Evolutionary conservation across 2,113 vertebrate genomes (phyloP).

Genomic region (Podarcis cretensis): DNA sequence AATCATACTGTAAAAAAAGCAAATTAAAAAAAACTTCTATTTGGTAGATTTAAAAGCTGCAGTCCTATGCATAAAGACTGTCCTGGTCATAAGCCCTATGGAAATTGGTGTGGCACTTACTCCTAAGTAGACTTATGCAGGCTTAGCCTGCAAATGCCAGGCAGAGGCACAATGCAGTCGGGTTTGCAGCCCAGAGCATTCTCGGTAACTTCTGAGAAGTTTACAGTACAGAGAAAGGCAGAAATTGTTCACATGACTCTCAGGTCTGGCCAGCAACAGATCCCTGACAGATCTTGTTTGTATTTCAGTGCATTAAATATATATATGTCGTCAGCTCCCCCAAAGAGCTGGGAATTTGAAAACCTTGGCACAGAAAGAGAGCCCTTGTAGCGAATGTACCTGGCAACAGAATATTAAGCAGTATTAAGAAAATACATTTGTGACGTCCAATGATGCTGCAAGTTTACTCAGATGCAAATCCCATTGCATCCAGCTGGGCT

Average conservation of each 20-base stretch:
- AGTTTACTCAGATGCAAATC: not conserved
- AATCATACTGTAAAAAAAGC: too few relatives aligned
- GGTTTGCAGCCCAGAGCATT: not conserved
- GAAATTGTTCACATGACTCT: rapidly evolving
- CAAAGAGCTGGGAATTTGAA: not conserved
- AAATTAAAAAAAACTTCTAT: too few relatives aligned
- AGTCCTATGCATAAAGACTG: not conserved
- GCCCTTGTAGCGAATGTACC: too few relatives aligned
- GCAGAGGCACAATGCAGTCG: rapidly evolving
- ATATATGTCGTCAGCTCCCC: rapidly evolving
- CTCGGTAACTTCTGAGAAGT: rapidly evolving
- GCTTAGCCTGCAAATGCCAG: not conserved
- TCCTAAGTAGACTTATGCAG: not conserved
- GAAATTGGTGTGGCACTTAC: not conserved
- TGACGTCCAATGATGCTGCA: not conserved
- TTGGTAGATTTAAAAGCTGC: not conserved
- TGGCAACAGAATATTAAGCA: not conserved
- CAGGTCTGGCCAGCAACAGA: rapidly evolving
- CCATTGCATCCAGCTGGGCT: not conserved
- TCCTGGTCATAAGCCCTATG: not conserved
- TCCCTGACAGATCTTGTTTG: rapidly evolving
- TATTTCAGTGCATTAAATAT: rapidly evolving
- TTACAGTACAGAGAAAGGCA: rapidly evolving
- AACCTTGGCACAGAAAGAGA: too few relatives aligned
- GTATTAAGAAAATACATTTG: not conserved